phyloP scores from a whole-genome alignment of 2,797 vertebrate genomes.

The Peromyscus eremicus region DNA sequence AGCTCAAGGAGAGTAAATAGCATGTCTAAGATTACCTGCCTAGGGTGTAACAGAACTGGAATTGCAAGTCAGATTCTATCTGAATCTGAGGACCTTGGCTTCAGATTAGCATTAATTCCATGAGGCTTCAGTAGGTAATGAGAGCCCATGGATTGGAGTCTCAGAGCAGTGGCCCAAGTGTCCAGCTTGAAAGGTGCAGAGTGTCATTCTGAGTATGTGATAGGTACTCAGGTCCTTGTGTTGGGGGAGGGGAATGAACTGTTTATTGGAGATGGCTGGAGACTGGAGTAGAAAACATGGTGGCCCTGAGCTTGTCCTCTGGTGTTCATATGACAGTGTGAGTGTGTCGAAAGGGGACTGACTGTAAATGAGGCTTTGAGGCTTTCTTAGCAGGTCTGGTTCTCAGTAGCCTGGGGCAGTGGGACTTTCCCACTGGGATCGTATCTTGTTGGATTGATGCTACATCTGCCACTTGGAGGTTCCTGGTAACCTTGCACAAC shows the following conservation, averaged over 20 bases:
- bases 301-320: background rate
- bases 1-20: constrained; percentile 27
- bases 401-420: background rate
- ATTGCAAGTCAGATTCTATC: constrained; percentile 9
- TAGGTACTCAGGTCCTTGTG: constrained; percentile 1
- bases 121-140: background rate
- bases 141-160: background rate
- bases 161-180: background rate
- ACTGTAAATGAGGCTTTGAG: background rate
- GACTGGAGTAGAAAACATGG: background rate
- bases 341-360: background rate
- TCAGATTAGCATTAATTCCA: constrained; percentile 42
- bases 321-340: background rate
- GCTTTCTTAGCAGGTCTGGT: background rate
- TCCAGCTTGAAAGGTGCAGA: background rate
- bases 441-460: background rate
- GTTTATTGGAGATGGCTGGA: background rate
- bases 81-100: constrained; percentile 18
- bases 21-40: background rate
- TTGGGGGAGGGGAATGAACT: background rate
- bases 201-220: background rate
- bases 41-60: constrained; percentile 28
- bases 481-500: constrained; percentile 16
- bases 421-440: background rate
- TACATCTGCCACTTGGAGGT: background rate